Evolutionary conservation across 1,140 invertebrate species (phyloP), one percentile per base, ranked within the genome.

Genomic region (Paraescarpia echinospica): DNA sequence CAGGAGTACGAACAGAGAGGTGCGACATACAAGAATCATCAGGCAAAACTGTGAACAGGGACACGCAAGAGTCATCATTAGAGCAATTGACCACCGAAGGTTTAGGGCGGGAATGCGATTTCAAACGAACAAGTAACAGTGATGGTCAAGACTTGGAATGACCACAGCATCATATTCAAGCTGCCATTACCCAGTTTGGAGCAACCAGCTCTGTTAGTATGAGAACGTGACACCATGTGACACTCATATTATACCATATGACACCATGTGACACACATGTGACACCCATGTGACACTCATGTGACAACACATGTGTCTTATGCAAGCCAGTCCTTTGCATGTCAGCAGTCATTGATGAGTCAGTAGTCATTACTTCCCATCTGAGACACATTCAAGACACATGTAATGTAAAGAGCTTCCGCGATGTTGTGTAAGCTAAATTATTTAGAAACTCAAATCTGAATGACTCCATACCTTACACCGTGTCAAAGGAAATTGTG

Each of bases 111-210:
- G n/a, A n/a, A n/a, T n/a, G n/a, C n/a, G n/a, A n/a, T n/a, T n/a
- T n/a, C n/a, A n/a, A n/a, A n/a, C n/a, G n/a, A n/a, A n/a, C n/a
- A n/a, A n/a, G n/a, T 77, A 77, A 18, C 59, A 77, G 22, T 4
- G 59, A 77, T 77, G 59, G 59, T 77, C 59, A 77, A 41, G 59
- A 77, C n/a, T n/a, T n/a, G n/a, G n/a, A n/a, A n/a, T n/a, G n/a
- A n/a, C n/a, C n/a, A 77, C 22, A 18, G 22, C 59, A 31, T 77
- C 59, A 14, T 77, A 77, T 77, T 77, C 59, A 77, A 77, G 14
- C 27, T 6, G 59, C 59, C 59, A 77, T 77, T 77, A 4, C 9
- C 22, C 12, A 41, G 41, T 41, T 41, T 41, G 4, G 59, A 77
- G 59, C 59, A 77, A 77, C 18, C 8, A 22, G 59, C 12, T 77